Percentiles rank a stretch among this genome's conserved stretches.
phyloP scores from a whole-genome alignment of 2,797 vertebrate genomes.

The Apogon hyalosoma region DNA sequence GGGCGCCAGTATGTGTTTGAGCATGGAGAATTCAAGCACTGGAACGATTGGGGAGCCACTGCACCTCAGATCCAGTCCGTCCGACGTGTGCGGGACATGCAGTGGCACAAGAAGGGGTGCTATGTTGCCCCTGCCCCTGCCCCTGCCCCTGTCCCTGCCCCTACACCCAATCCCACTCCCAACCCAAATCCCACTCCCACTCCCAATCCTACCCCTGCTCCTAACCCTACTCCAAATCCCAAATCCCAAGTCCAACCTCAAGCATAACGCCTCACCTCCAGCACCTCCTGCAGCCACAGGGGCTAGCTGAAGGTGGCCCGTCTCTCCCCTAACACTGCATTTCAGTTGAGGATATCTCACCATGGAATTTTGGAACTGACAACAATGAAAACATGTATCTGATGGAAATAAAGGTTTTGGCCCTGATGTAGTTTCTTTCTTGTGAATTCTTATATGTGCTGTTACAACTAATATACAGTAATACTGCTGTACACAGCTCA shows the following conservation, averaged over 20 bases:
- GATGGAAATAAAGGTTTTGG: constrained; percentile 80
- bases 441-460: constrained; percentile 17
- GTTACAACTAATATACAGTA: constrained; percentile 12
- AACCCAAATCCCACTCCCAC: constrained; percentile 30
- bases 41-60: constrained; percentile 93
- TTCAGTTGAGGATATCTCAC: constrained; percentile 47
- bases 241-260: constrained; percentile 51
- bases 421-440: constrained; percentile 53
- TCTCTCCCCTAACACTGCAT: constrained; percentile 34
- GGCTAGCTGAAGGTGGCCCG: constrained; percentile 59
- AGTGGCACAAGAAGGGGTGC: constrained; percentile 92
- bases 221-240: constrained; percentile 47
- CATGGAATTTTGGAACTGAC: constrained; percentile 50
- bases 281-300: constrained; percentile 42
- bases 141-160: constrained; percentile 57
- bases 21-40: constrained; percentile 92
- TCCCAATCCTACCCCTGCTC: constrained; percentile 45
- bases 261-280: constrained; percentile 46
- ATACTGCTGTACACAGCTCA: neutral
- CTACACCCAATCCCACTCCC: constrained; percentile 39
- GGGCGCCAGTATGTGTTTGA: constrained; percentile 92
- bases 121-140: constrained; percentile 75
- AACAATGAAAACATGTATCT: constrained; percentile 60
- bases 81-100: constrained; percentile 92
- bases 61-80: constrained; percentile 94